Evolutionary conservation across 2,888 invertebrate species (phyloP).

Genomic region (Nymphalis polychloros): DNA sequence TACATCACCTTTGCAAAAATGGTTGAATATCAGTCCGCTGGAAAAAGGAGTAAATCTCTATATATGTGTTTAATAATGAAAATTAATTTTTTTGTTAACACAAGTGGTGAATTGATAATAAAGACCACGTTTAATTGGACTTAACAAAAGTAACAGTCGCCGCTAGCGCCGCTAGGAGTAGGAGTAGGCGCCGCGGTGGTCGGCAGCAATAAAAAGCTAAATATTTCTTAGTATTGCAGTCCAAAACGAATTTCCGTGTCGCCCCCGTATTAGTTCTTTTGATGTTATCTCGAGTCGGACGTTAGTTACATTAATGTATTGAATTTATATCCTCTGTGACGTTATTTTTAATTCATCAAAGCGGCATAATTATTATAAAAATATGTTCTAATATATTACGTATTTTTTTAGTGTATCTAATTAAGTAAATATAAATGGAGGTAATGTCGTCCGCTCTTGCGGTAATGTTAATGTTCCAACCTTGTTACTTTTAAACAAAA

Average conservation of each 20-base stretch:
- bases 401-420: not conserved
- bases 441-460: not conserved
- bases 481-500: not conserved
- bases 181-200: not conserved
- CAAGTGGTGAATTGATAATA: too few species aligned
- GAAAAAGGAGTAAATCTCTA: too few species aligned
- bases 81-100: too few species aligned
- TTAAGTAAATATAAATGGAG: not conserved
- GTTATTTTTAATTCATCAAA: constrained; percentile 13
- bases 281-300: constrained; percentile 18
- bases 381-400: not conserved
- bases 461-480: not conserved
- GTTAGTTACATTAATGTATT: constrained; percentile 10
- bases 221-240: constrained; percentile 26
- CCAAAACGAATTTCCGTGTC: constrained; percentile 23
- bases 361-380: not conserved
- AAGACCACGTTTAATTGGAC: not conserved
- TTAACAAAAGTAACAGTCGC: not conserved
- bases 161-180: not conserved
- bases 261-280: constrained; percentile 17
- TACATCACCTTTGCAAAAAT: too few species aligned
- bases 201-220: constrained; percentile 10
- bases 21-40: too few species aligned
- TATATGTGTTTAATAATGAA: too few species aligned
- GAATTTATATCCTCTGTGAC: constrained; percentile 7